Evolutionary conservation across 2,888 invertebrate species (phyloP).

Genomic region (Andrena bicolor): DNA sequence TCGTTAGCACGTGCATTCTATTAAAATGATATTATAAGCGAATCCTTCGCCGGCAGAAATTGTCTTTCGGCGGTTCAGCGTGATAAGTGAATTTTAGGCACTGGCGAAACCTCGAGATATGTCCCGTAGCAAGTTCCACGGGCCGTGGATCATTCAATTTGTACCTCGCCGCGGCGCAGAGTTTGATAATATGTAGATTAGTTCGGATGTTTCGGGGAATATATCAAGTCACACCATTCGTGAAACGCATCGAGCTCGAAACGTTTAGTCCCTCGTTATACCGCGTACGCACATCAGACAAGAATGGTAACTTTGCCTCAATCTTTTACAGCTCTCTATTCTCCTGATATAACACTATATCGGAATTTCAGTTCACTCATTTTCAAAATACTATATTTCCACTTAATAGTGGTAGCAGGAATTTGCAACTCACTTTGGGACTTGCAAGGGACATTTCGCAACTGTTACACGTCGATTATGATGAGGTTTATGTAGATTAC

Average conservation of each 20-base stretch:
- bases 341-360: no score
- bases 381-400: no score
- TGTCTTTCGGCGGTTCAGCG: slow-evolving; percentile 44
- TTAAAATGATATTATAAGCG: slow-evolving; percentile 23
- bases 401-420: no score
- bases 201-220: slow-evolving; percentile 60
- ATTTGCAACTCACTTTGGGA: no score
- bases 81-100: slow-evolving; percentile 61
- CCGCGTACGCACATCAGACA: background rate
- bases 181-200: slow-evolving; percentile 72
- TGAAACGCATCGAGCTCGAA: slow-evolving; percentile 33
- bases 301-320: background rate
- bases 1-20: background rate
- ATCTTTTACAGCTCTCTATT: background rate
- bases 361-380: no score
- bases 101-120: slow-evolving; percentile 40
- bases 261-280: slow-evolving; percentile 42
- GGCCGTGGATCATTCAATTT: slow-evolving; percentile 70
- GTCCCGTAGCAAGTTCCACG: slow-evolving; percentile 59
- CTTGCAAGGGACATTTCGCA: no score
- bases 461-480: no score
- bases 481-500: no score
- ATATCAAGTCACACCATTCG: slow-evolving; percentile 39
- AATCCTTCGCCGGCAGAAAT: slow-evolving; percentile 41
- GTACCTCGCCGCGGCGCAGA: slow-evolving; percentile 47